Evolutionary conservation across 1,140 invertebrate species (phyloP), one percentile per base, ranked within the genome.

Genomic region (Mamestra configurata): DNA sequence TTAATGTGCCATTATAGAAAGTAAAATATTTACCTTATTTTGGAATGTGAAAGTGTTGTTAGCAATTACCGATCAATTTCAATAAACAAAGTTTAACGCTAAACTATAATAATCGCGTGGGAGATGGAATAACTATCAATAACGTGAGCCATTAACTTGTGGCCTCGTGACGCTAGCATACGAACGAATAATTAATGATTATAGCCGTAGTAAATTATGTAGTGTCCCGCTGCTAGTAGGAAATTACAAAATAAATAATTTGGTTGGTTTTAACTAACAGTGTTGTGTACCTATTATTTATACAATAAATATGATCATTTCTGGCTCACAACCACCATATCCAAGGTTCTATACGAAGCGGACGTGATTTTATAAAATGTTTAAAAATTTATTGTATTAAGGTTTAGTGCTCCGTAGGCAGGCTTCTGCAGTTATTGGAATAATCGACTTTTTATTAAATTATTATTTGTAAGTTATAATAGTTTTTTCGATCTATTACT

Each of bases 1-100:
- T 75, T 61, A 75, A 76, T 76, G 73, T 76, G 73, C 73, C 73
- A 76, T 64, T 49, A 61, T 76, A 76, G 73, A 76, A 76, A 76
- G 73, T 76, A 61, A 76, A 40, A 75, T 70, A 59, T 57, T 43
- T 64, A 76, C 49, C 22, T 27, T 64, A 31, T 76, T 61, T 76
- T 76, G 53, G 71, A 59, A 59, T 75, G 71, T 75, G 71, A 76
- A 61, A 76, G 73, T 76, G 57, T 72, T 72, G 49, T 43, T 76
- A 71, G 68, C 66, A 27, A 70, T 70, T 76, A 64, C 18, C 22
- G 10, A 73, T 64, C 8, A 64, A 64, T 76, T 64, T 76, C n/a
- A 61, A 49, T 76, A 76, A 49, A 77, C 59, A 55, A 68, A 61
- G 37, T 71, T 76, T 76, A 64, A 31, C 51, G 51, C 64, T 31